Evolutionary conservation across 2,113 vertebrate genomes (phyloP), one percentile per base, ranked within the genome.

Genomic region (human (Homo sapiens)): DNA sequence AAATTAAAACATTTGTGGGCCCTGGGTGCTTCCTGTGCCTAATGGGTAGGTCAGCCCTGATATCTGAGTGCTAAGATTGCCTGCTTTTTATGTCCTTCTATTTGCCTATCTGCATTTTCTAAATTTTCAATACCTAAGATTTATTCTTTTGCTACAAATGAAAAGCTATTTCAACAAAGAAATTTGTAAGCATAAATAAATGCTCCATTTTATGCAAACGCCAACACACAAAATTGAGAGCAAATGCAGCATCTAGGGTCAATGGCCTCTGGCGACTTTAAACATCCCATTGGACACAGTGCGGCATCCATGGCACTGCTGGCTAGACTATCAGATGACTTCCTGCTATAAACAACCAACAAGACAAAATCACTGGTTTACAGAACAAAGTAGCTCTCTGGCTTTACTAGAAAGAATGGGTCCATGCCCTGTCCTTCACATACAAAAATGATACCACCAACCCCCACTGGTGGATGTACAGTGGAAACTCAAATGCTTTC

Each of bases 141-240:
- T 81, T 85, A 81, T n/a, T 59, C n/a, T 80, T 91, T 75, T 73
- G 38, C 57, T 45, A 80, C 40, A 92, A 64, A 61, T 40, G n/a
- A 89, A 92, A 94, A 83, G 18, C 35, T 45, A 78, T 75, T 52
- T 68, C 35, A 92, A 79, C 72, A 40, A 96, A 82, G 2, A 97
- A 84, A 86, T 8, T 12, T 48, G 48, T 79, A 40, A 83, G n/a
- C 50, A 90, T 75, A 90, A 83, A 40, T 20, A 64, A 35, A 73
- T 23, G 5, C 18, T 35, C 22, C 22, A 32, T 52, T 91, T 80
- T n/a, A 85, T 80, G 45, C 3, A 55, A 30, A 70, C 8, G 10
- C 9, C 45, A 50, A 23, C 48, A 84, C 35, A 30, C 3, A 85
- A 83, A 83, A 61, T 30, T 35, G 17, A 40, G 12, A 95, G 27